Evolutionary conservation across 2,113 vertebrate species (phyloP).

Genomic region (Emberiza fucata): DNA sequence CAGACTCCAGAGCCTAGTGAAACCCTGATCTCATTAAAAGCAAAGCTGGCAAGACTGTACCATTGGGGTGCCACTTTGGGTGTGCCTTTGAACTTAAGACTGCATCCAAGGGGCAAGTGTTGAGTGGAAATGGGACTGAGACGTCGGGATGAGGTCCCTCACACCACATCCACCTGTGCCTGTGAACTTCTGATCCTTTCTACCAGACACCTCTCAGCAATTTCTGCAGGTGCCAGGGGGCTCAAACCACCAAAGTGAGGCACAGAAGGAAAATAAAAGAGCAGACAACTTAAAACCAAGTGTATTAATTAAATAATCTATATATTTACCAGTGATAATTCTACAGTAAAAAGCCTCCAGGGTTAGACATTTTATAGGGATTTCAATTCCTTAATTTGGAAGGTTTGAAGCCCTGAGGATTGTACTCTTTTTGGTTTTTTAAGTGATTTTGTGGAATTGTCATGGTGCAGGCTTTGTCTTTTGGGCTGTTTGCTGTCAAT

Average conservation of each 20-base stretch:
- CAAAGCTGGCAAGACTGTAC: slow-evolving; percentile 26
- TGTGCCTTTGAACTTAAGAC: slow-evolving; percentile 28
- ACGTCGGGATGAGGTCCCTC: not conserved
- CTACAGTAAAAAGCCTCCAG: not conserved
- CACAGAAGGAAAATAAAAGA: slow-evolving; percentile 51
- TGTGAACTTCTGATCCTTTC: slow-evolving; percentile 32
- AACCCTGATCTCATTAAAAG: slow-evolving; percentile 69
- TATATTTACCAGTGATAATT: slow-evolving; percentile 56
- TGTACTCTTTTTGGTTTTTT: not conserved
- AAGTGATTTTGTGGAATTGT: slow-evolving; percentile 44
- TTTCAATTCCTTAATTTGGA: slow-evolving; percentile 56
- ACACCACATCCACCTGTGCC: not conserved
- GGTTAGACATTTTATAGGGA: slow-evolving; percentile 33
- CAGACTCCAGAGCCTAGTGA: slow-evolving; percentile 59
- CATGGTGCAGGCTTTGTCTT: slow-evolving; percentile 27
- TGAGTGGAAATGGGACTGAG: slow-evolving; percentile 18
- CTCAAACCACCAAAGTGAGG: slow-evolving; percentile 28
- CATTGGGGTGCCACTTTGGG: slow-evolving; percentile 40
- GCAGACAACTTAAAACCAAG: slow-evolving; percentile 33
- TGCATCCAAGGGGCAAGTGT: not conserved
- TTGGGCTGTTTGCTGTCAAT: slow-evolving; percentile 37
- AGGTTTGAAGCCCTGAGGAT: slow-evolving; percentile 27
- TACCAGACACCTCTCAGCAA: slow-evolving; percentile 10
- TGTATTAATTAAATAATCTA: slow-evolving; percentile 66
- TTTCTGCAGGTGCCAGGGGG: not conserved